These are phyloP conservation scores for Darevskia nairensis DNA, from an alignment of 2,797 vertebrate species.

Conservation along the genomic window DNA sequence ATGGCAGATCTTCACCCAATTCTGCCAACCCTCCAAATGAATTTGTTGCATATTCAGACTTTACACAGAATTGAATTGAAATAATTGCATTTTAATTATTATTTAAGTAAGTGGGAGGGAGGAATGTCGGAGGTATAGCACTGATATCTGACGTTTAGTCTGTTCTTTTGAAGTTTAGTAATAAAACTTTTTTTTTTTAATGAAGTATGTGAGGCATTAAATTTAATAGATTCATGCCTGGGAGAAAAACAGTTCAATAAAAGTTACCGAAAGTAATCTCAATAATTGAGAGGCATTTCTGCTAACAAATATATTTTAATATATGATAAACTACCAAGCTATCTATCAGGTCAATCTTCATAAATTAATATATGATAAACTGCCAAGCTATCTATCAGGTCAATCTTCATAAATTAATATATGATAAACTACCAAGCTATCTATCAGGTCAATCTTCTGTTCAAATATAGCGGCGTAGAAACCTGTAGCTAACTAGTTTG, in stretches of 20 bases:
- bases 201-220: neutral
- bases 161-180: neutral
- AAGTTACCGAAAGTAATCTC: neutral
- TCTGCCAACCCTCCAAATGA: neutral
- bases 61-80: neutral
- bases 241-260: constrained; percentile 24
- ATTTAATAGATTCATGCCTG: neutral
- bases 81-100: neutral
- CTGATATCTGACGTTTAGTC: constrained; percentile 1
- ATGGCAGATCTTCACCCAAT: neutral
- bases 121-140: neutral
- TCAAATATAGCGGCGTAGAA: neutral
- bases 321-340: neutral
- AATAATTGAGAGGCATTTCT: neutral
- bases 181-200: neutral
- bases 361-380: neutral
- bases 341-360: neutral
- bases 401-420: neutral
- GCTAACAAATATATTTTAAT: neutral
- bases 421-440: neutral
- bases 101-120: neutral
- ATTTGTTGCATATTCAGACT: neutral
- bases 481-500: neutral
- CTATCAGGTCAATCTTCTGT: neutral
- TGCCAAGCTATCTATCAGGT: neutral